Evolutionary conservation across 2,888 invertebrate genomes (phyloP).

Genomic region (Tachina grossa): DNA sequence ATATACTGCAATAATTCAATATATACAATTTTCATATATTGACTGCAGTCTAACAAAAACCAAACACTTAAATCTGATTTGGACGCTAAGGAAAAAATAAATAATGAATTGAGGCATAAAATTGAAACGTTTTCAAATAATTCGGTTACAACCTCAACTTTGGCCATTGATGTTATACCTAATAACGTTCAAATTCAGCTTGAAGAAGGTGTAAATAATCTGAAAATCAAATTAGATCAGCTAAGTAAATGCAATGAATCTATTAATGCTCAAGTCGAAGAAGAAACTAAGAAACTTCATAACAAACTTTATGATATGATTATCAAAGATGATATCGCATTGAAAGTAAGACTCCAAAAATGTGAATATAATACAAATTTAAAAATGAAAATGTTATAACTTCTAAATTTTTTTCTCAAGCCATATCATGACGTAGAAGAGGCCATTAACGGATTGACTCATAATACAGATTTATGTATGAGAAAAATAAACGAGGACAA

Average conservation of each 20-base stretch:
- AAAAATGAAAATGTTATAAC: background rate
- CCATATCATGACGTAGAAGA: conserved; percentile 49
- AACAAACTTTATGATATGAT: conserved; percentile 32
- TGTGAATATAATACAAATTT: background rate
- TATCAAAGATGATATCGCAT: conserved; percentile 24
- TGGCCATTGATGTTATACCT: conserved; percentile 11
- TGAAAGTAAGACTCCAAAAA: conserved; percentile 40
- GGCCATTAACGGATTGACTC: conserved; percentile 11
- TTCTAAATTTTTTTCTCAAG: conserved; percentile 11
- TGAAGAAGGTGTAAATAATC: conserved; percentile 3
- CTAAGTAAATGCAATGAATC: conserved; percentile 29
- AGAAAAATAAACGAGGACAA: conserved; percentile 2
- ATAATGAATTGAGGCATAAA: background rate
- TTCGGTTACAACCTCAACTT: background rate
- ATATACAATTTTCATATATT: background rate
- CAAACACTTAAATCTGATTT: conserved; percentile 1
- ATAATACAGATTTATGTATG: background rate
- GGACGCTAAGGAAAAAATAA: background rate
- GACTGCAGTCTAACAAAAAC: background rate
- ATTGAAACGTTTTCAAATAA: background rate
- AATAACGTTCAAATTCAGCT: background rate
- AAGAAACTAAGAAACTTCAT: conserved; percentile 39
- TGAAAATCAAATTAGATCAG: conserved; percentile 47
- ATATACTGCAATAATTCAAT: background rate
- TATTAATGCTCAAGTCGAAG: conserved; percentile 22